Evolutionary conservation across 2,888 invertebrate genomes (phyloP).

Genomic region (Tupiocoris notatus): DNA sequence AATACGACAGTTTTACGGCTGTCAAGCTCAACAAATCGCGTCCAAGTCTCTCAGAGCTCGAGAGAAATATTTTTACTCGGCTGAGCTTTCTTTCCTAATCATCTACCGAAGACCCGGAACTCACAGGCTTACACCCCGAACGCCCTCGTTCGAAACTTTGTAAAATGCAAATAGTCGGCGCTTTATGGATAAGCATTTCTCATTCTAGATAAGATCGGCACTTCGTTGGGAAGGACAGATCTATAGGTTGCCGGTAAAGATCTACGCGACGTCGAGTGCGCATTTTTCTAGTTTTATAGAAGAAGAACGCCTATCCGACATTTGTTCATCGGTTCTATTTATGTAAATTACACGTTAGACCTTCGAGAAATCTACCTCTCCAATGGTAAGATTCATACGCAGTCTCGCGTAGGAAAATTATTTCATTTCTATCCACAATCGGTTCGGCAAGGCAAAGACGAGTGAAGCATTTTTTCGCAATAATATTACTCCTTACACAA

Average conservation of each 20-base stretch:
- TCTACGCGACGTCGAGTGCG: not conserved
- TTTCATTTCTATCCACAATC: no score
- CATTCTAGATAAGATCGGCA: conserved; percentile 6
- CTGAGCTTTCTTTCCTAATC: not conserved
- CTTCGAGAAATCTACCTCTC: no score
- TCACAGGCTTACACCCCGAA: not conserved
- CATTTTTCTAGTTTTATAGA: not conserved
- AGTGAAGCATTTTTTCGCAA: no score
- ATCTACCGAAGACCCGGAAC: not conserved
- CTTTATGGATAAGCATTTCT: not conserved
- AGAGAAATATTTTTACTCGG: not conserved
- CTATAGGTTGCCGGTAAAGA: not conserved
- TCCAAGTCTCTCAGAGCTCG: not conserved
- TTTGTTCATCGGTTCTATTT: not conserved
- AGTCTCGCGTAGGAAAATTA: no score
- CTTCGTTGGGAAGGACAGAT: not conserved
- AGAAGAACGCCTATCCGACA: not conserved
- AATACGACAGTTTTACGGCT: conserved; percentile 6
- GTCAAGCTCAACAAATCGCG: conserved; percentile 19
- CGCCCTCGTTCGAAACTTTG: not conserved
- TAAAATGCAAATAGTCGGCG: conserved; percentile 21
- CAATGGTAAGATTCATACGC: no score
- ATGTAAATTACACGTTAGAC: not conserved
- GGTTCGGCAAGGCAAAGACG: no score
- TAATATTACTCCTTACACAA: no score